phyloP scores from a whole-genome alignment of 1,140 invertebrate species.

The Drosophila athabasca region DNA sequence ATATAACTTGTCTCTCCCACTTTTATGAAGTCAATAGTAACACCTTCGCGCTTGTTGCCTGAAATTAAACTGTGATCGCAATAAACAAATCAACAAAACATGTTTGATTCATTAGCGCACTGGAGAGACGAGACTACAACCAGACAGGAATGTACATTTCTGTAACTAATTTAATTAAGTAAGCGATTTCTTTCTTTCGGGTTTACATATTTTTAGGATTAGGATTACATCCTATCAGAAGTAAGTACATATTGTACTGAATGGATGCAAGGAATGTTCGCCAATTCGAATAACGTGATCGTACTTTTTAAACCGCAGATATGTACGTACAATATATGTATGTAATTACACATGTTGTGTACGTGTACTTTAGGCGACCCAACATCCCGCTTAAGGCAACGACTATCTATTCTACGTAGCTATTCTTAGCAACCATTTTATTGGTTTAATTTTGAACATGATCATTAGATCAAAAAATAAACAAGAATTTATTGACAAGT shows the following conservation, averaged over 20 bases:
- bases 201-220: not conserved
- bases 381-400: slow-evolving; percentile 21
- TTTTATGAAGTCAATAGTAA: slow-evolving; percentile 2
- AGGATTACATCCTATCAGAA: slow-evolving; percentile 17
- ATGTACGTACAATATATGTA: too few species aligned
- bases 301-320: too few species aligned
- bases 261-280: slow-evolving; percentile 54
- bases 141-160: slow-evolving; percentile 25
- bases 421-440: slow-evolving; percentile 64
- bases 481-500: slow-evolving; percentile 58
- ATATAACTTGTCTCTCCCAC: too few species aligned
- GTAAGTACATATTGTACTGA: slow-evolving; percentile 5
- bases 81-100: slow-evolving; percentile 61
- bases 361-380: slow-evolving; percentile 30
- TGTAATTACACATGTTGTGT: not conserved
- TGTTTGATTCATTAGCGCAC: slow-evolving; percentile 53
- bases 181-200: too few species aligned
- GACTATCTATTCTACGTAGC: slow-evolving; percentile 47
- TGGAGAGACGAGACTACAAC: slow-evolving; percentile 17
- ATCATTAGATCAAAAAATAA: slow-evolving; percentile 55
- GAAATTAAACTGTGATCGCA: slow-evolving; percentile 43
- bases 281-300: not conserved
- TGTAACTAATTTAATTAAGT: too few species aligned
- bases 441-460: slow-evolving; percentile 74
- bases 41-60: slow-evolving; percentile 43